Evolutionary conservation across 2,888 invertebrate genomes (phyloP), one percentile per base, ranked within the genome.

Genomic region (Parasteatoda lunata): DNA sequence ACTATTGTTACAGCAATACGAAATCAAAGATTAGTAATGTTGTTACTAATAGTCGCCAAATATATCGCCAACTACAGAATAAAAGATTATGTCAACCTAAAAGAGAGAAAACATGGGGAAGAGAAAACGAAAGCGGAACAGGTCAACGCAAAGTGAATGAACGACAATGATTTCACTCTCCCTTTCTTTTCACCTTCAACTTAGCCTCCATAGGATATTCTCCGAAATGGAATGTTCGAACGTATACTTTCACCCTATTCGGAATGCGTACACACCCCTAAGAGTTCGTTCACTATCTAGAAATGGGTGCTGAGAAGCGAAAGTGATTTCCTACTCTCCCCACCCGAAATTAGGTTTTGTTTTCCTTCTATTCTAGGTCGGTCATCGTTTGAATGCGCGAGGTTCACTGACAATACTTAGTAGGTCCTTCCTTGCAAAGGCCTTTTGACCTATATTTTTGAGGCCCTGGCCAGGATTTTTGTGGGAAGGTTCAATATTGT

Each of bases 101-200:
- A 30, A 30, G 30, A 30, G 30, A 30, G 30, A 30, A 30, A 45
- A 52, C 49, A 4, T 7, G 30, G 13, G 47, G 13, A 52, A 30
- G 54, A 49, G 52, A 84, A 84, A 84, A 68, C 65, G 84, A 84
- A 84, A 84, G 84, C 68, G 51, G 77, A 84, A 84, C 78, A 73
- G 84, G 84, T 84, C 78, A 73, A n/a, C 78, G 49, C 13, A 30
- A 47, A 84, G 84, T 84, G 84, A 84, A 84, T 51, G 84, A 84
- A 84, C 84, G 73, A 68, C 45, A 69, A 47, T 69, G 69, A 69
- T 11, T 69, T n/a, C 59, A 59, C 59, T 59, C n/a, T 59, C 59
- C 59, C 59, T 59, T 13, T 4, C 11, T 59, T 30, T 7, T 59
- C n/a, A 59, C 59, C 59, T 59, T n/a, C 59, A 6, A 9, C 9